Evolutionary conservation across 2,113 vertebrate genomes (phyloP).

Genomic region (Planiliza haematocheilus): DNA sequence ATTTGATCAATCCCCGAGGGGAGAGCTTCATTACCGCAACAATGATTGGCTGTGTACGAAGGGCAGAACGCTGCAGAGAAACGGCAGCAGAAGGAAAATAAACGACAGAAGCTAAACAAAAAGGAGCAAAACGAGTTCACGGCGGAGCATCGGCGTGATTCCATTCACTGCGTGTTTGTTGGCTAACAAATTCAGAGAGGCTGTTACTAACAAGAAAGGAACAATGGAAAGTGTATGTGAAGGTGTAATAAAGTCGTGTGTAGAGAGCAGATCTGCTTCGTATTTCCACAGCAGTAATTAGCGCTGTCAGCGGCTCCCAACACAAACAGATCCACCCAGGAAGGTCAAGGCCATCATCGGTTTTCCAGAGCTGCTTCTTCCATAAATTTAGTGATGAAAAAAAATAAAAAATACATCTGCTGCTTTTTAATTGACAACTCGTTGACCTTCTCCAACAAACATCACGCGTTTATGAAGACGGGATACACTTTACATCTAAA

Average conservation of each 20-base stretch:
- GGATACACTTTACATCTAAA: background rate
- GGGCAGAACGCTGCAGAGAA: background rate
- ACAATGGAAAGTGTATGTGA: background rate
- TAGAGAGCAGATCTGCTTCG: background rate
- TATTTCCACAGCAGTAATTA: conserved; percentile 12
- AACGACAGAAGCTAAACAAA: background rate
- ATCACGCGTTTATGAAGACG: background rate
- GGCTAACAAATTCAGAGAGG: background rate
- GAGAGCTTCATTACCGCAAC: conserved; percentile 6
- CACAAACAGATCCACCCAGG: background rate
- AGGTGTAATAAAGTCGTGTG: background rate
- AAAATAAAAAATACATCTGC: background rate
- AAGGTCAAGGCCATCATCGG: conserved; percentile 4
- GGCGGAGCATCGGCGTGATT: no score
- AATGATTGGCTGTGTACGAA: background rate
- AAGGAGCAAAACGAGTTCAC: background rate
- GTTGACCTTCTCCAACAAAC: background rate
- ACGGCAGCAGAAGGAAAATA: background rate
- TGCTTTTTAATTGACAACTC: background rate
- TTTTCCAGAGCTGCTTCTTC: background rate
- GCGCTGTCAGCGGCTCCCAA: background rate
- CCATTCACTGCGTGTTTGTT: no score
- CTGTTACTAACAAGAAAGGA: no score
- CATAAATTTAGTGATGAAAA: background rate
- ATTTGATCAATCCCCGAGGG: conserved; percentile 2